Conservation (phyloP, 2,888 invertebrate genomes). For the Lasioglossum morio region DNA sequence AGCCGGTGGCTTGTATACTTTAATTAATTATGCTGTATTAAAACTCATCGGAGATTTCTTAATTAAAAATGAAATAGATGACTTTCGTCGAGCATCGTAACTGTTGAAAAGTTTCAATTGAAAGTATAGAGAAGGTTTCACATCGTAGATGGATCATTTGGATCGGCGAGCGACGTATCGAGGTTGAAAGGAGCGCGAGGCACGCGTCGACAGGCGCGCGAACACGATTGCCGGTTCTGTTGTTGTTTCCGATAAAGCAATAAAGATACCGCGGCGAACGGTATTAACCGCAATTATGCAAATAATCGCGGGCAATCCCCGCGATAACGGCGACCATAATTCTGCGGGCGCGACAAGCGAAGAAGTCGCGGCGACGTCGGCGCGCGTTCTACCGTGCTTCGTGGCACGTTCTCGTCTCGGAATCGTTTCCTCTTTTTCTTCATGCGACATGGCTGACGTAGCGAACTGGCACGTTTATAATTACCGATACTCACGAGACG, state of each 20-base stretch:
- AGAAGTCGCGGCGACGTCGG: slow-evolving; percentile 48
- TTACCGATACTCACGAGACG: slow-evolving; percentile 19
- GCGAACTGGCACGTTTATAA: slow-evolving; percentile 41
- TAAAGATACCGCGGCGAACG: slow-evolving; percentile 11
- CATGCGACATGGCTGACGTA: slow-evolving; percentile 39
- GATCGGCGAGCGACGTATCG: neutral
- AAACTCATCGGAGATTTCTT: too few relatives aligned
- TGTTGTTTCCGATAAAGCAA: slow-evolving; percentile 14
- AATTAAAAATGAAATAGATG: neutral
- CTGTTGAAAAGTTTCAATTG: neutral
- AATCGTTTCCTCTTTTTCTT: slow-evolving; percentile 20
- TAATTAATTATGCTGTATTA: too few relatives aligned
- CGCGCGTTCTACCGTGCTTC: slow-evolving; percentile 29
- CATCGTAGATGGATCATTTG: neutral
- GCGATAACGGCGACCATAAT: slow-evolving; percentile 9
- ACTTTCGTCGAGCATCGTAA: neutral
- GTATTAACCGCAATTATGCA: slow-evolving; percentile 24
- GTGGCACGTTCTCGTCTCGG: slow-evolving; percentile 21
- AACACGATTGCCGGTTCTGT: neutral
- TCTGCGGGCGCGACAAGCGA: slow-evolving; percentile 23
- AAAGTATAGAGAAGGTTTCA: neutral
- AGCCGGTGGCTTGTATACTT: too few relatives aligned
- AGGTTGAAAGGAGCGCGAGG: neutral
- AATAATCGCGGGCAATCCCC: slow-evolving; percentile 9
- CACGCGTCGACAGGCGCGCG: neutral